Conservation (phyloP, 37 sponge, comb jelly and placozoan species). For the Halichondria panicea region DNA sequence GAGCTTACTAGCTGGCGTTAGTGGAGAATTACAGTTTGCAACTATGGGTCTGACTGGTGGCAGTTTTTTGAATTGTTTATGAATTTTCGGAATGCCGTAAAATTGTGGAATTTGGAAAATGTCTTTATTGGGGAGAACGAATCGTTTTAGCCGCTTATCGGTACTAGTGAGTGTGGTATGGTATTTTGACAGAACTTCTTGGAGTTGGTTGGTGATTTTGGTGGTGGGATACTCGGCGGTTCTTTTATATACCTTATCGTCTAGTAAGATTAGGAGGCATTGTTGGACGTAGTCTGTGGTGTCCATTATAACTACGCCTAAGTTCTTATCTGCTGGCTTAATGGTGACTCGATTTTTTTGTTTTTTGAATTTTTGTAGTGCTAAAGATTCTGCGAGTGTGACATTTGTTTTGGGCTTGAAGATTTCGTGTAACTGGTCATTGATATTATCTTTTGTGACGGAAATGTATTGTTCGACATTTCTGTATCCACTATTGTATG, state of each 20-base stretch:
- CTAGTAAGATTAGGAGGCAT: not conserved
- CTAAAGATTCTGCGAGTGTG: too few species aligned
- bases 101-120: conserved; percentile 13
- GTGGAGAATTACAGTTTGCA: conserved; percentile 10
- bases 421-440: too few species aligned
- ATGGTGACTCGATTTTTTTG: not conserved
- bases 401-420: too few species aligned
- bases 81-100: conserved; percentile 26
- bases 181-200: not conserved
- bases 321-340: conserved; percentile 31
- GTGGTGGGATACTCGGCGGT: conserved; percentile 55
- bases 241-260: not conserved
- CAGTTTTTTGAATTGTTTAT: conserved; percentile 2
- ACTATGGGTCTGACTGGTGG: conserved; percentile 40
- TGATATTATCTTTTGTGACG: too few species aligned
- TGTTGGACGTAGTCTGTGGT: conserved; percentile 13
- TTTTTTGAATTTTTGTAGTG: conserved; percentile 2
- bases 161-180: not conserved
- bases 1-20: conserved; percentile 4
- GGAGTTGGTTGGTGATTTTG: conserved; percentile 31
- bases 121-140: not conserved
- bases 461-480: too few species aligned
- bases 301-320: conserved; percentile 20
- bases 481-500: too few species aligned
- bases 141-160: not conserved